Evolutionary conservation across 2,113 vertebrate genomes (phyloP).

Genomic region (Cyanistes caeruleus): DNA sequence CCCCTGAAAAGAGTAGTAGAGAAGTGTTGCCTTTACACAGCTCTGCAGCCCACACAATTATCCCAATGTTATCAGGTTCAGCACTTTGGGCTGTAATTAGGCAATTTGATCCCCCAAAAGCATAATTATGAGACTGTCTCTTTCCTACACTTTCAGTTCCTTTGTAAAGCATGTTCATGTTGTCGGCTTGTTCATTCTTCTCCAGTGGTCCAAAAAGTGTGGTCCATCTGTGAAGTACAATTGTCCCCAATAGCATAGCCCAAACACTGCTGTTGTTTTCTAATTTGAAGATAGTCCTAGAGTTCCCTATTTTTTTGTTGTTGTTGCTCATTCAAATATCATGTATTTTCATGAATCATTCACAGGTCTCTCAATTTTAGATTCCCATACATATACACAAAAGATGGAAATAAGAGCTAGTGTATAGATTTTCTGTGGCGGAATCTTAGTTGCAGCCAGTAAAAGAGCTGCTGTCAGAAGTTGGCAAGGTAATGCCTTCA

Average conservation of each 20-base stretch:
- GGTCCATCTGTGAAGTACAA: neutral
- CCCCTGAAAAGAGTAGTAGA: neutral
- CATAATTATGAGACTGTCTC: neutral
- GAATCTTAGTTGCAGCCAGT: neutral
- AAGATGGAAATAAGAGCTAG: neutral
- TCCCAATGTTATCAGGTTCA: neutral
- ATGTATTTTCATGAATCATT: neutral
- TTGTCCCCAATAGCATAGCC: neutral
- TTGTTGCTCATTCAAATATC: neutral
- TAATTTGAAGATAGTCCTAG: neutral
- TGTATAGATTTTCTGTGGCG: neutral
- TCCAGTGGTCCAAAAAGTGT: neutral
- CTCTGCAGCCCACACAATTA: neutral
- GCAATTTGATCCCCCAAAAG: conserved; percentile 21
- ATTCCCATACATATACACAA: neutral
- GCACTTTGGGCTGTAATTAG: neutral
- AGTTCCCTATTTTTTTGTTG: neutral
- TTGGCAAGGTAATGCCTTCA: neutral
- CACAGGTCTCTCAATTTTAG: neutral
- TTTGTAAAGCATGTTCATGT: neutral
- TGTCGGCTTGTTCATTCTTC: neutral
- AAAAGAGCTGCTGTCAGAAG: neutral
- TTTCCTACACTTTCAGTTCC: neutral
- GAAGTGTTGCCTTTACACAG: neutral
- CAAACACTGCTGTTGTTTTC: neutral